Evolutionary conservation across 30 jellyfish, hydroid and myxozoan species (phyloP), one percentile per base, ranked within the genome.

Genomic region (Aurelia coerulea): DNA sequence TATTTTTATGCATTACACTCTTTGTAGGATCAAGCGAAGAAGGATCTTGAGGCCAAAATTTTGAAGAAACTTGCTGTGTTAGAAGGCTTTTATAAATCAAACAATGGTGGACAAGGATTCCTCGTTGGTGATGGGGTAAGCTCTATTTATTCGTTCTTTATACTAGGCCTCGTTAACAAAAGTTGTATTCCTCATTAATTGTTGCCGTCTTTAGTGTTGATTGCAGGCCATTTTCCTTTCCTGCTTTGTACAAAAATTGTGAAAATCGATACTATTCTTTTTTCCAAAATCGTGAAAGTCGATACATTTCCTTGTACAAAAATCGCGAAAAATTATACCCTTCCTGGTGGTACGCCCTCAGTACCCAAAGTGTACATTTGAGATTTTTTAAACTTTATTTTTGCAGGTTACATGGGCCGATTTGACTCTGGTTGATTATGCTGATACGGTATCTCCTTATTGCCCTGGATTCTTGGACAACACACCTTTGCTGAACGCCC

Each of bases 361-460:
- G 29, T 23, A 23, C 29, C 29, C 29, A 23, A 23, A 23, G 29
- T 23, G 29, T 23, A 23, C 29, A 23, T 62, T 17, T 18, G 32
- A 17, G 32, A 16, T 15, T 46, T 69, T 2, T 46, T 4, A 18
- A 4, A 16, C 1, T 19, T 13, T 17, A 4, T 10, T 86, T 86
- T 34, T 77, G 29, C 29, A 86, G 95, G 76, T 86, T 42, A 86
- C 95, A 15, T 76, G 70, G 90, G 95, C 95, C 3, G 95, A 86
- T 58, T 54, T 77, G 34, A 16, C 53, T 4, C 49, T 86, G 12
- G 39, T 76, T 10, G 95, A 86, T 56, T 50, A 6, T 23, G 85
- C 90, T 1, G 68, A 33, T 14, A 12, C 12, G 16, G 31, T 76
- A 69, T 58, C 65, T 5, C 18, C 39, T 7, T 2, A 52, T 7